Conservation (phyloP, 1,140 invertebrate species). For the Apis florea region DNA sequence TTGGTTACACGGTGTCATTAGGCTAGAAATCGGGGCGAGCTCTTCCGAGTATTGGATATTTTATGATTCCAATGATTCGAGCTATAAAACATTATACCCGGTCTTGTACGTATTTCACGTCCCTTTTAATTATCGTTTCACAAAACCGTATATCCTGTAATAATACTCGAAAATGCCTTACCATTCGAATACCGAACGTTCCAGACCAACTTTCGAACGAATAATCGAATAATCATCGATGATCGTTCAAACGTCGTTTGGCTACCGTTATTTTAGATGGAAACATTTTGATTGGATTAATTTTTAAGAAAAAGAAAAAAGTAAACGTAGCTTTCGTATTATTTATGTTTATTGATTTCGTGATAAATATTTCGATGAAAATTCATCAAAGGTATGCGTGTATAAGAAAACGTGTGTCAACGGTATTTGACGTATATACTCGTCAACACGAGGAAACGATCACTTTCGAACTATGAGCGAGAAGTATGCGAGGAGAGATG, state of each 20-base stretch:
- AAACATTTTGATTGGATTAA: no score
- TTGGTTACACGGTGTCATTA: constrained; percentile 6
- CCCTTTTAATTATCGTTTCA: neutral
- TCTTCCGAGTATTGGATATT: neutral
- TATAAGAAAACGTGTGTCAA: no score
- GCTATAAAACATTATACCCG: neutral
- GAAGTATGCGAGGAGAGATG: no score
- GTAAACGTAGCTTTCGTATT: no score
- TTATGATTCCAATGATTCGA: neutral
- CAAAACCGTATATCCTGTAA: neutral
- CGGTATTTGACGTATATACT: no score
- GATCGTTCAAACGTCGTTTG: no score
- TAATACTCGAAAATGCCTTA: neutral
- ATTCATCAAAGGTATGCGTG: no score
- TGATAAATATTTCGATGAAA: no score
- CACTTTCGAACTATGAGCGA: no score
- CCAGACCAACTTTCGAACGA: neutral
- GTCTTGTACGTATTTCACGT: neutral
- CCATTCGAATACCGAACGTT: neutral
- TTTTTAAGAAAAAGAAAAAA: no score
- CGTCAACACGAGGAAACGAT: no score
- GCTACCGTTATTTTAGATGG: no score
- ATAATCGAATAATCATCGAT: neutral
- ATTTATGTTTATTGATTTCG: neutral
- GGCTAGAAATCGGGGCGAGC: neutral